Conservation (phyloP, 2,113 vertebrate species). For the Nibea albiflora region DNA sequence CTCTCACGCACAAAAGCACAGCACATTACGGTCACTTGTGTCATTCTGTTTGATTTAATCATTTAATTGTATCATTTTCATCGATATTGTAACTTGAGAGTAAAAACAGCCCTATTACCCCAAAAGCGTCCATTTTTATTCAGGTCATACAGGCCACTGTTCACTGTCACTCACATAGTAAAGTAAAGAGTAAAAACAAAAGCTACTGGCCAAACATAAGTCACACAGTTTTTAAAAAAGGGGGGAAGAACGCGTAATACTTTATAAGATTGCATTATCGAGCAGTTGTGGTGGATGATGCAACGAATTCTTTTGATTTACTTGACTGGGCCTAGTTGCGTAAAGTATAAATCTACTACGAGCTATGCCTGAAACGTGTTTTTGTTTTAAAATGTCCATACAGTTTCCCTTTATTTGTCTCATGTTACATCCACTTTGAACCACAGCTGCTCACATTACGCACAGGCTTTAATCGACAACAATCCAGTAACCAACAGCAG, state of each 20-base stretch:
- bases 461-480: slow-evolving; percentile 3
- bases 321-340: background rate
- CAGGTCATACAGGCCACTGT: background rate
- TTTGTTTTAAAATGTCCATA: background rate
- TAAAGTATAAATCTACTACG: background rate
- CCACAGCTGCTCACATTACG: background rate
- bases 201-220: background rate
- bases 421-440: slow-evolving; percentile 15
- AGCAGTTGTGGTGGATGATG: background rate
- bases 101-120: background rate
- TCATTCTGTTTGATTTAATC: background rate
- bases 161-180: background rate
- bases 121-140: slow-evolving; percentile 4
- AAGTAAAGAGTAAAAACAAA: slow-evolving; percentile 19
- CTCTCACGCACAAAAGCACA: slow-evolving; percentile 13
- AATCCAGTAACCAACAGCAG: slow-evolving; percentile 12
- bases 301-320: background rate
- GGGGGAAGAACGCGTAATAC: slow-evolving; percentile 12
- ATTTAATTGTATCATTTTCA: slow-evolving; percentile 41
- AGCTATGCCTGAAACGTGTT: background rate
- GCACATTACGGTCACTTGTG: slow-evolving; percentile 2
- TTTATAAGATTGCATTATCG: background rate
- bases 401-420: background rate
- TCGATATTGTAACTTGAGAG: slow-evolving; percentile 5
- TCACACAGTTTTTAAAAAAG: background rate